Conservation (phyloP, 2,888 invertebrate genomes). For the Toxonevra muliebris region DNA sequence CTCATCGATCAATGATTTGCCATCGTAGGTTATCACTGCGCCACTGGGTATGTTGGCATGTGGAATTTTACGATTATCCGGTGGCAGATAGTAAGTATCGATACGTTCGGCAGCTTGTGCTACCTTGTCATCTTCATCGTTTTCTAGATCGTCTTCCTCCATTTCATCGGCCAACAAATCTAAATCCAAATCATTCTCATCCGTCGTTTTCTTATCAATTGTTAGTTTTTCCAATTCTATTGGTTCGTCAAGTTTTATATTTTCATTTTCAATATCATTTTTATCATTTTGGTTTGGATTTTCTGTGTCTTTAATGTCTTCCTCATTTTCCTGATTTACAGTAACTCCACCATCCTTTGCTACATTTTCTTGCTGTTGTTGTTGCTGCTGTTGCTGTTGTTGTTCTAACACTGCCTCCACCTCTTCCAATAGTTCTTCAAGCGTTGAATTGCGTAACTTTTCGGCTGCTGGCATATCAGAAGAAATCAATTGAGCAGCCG, state of each 20-base stretch:
- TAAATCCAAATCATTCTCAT: slow-evolving; percentile 12
- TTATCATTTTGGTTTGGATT: slow-evolving; percentile 34
- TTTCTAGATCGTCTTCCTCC: slow-evolving; percentile 37
- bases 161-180: neutral
- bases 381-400: neutral
- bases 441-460: slow-evolving; percentile 63
- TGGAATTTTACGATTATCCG: slow-evolving; percentile 67
- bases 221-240: slow-evolving; percentile 1
- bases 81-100: slow-evolving; percentile 79
- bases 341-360: slow-evolving; percentile 37
- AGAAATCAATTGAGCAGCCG: slow-evolving; percentile 8
- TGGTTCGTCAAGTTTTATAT: slow-evolving; percentile 3
- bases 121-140: slow-evolving; percentile 58
- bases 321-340: slow-evolving; percentile 23
- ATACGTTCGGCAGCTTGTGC: slow-evolving; percentile 77
- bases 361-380: slow-evolving; percentile 20
- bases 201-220: slow-evolving; percentile 29
- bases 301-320: neutral
- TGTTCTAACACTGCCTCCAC: no score
- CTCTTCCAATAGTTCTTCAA: slow-evolving; percentile 46
- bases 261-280: slow-evolving; percentile 23
- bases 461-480: slow-evolving; percentile 40
- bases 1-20: slow-evolving; percentile 76
- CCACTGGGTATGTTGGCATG: slow-evolving; percentile 64
- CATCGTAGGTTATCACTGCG: slow-evolving; percentile 79